phyloP scores from a whole-genome alignment of 2,113 vertebrate genomes.

The Propithecus coquereli region DNA sequence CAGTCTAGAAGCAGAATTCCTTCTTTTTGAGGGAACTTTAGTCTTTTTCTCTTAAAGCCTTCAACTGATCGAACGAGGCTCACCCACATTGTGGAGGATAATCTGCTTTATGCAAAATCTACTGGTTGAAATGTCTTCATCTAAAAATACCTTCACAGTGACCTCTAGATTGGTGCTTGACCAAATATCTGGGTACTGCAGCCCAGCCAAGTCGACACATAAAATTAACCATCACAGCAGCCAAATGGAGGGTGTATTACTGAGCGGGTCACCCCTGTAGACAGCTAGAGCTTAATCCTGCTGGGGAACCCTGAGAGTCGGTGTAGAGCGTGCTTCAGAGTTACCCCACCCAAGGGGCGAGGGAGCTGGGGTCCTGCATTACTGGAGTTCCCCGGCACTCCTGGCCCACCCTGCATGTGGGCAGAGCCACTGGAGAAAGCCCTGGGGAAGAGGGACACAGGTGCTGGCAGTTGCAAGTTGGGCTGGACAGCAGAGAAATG shows the following conservation, averaged over 20 bases:
- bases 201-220: background rate
- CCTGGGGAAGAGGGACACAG: background rate
- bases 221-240: background rate
- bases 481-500: background rate
- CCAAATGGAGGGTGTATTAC: background rate
- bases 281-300: background rate
- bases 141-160: background rate
- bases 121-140: background rate
- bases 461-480: background rate
- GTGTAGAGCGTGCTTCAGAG: background rate
- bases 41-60: background rate
- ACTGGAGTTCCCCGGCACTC: background rate
- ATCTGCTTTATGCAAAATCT: background rate
- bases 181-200: background rate
- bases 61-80: background rate
- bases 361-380: background rate
- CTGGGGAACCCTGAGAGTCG: background rate
- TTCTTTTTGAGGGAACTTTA: background rate
- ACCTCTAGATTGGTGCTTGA: background rate
- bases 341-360: accelerated
- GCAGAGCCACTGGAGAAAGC: background rate
- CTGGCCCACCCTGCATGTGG: accelerated
- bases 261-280: background rate
- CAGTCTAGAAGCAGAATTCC: background rate
- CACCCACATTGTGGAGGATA: background rate